These are phyloP conservation scores for Engraulis encrasicolus DNA, from an alignment of 2,113 vertebrate genomes.

Conservation along the genomic window DNA sequence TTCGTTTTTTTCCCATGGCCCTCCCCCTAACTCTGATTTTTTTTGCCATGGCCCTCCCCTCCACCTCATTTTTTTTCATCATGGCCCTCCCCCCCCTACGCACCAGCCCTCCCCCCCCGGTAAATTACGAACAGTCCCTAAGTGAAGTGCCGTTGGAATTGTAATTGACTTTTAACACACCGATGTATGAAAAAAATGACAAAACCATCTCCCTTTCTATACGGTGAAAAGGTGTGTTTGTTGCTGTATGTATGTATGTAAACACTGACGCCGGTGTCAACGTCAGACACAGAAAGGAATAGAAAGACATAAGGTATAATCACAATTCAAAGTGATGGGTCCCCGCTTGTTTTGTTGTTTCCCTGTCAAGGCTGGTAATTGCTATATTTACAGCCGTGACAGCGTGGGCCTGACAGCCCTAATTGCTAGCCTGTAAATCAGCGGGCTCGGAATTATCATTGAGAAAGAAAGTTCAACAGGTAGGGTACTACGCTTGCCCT, in stretches of 20 bases:
- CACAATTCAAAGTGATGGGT: slow-evolving; percentile 8
- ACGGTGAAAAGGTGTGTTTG: background rate
- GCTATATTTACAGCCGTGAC: slow-evolving; percentile 11
- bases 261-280: background rate
- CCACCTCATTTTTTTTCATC: too few species aligned
- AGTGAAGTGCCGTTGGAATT: background rate
- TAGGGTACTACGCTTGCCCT: background rate
- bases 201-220: background rate
- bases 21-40: too few species aligned
- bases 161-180: background rate
- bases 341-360: background rate
- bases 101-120: too few species aligned
- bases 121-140: too few species aligned
- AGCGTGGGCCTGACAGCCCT: background rate
- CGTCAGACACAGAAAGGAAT: background rate
- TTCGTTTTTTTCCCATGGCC: too few species aligned
- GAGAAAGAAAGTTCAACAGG: background rate
- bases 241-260: background rate
- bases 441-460: background rate
- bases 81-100: too few species aligned
- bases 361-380: background rate
- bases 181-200: background rate
- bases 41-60: too few species aligned
- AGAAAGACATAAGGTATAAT: background rate
- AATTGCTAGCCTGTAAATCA: slow-evolving; percentile 6